Evolutionary conservation across 2,113 vertebrate species (phyloP), one percentile per base, ranked within the genome.

Genomic region (Sylvietta virens): DNA sequence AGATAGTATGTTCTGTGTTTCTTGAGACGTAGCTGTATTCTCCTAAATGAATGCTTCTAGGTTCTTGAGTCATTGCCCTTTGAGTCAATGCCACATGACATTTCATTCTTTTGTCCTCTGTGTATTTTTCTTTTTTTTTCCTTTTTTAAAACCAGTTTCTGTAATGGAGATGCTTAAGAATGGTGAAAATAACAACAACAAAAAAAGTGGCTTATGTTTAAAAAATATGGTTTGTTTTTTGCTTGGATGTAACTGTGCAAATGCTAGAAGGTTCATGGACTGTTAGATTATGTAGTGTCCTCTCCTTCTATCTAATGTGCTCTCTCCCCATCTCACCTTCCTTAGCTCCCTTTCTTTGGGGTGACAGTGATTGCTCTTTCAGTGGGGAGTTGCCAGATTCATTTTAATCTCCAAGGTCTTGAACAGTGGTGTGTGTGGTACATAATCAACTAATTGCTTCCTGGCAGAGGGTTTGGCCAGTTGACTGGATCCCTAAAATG

Each of bases 21-120:
- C 53, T 72, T 70, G 31, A 80, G 80, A 39, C 31, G 48, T 50
- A 61, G 45, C 35, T 71, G 24, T 67, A 58, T 57, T 64, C 23
- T 73, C 24, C 17, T 90, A 58, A 82, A 65, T 26, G 7, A 69
- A 57, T 51, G 13, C 31, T 86, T 93, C 54, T 58, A 37, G 10
- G 17, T 88, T 92, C 58, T 62, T 51, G 73, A 92, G 22, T 86
- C 80, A 82, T 37, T 93, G 35, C 15, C 35, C 83, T 88, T 62
- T 76, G n/a, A n/a, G n/a, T n/a, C n/a, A n/a, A n/a, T n/a, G 57
- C 56, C 64, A 80, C 16, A 45, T 7, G 8, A 3, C 42, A 22
- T 51, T 92, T 92, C 44, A 28, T 90, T 83, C 53, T 91, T 87
- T 67, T 84, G 17, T 72, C 37, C 26, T 89, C 80, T 10, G 2